Base-by-base conservation (phyloP, 2,113 vertebrate genomes). In the Cochlearius cochlearius region DNA sequence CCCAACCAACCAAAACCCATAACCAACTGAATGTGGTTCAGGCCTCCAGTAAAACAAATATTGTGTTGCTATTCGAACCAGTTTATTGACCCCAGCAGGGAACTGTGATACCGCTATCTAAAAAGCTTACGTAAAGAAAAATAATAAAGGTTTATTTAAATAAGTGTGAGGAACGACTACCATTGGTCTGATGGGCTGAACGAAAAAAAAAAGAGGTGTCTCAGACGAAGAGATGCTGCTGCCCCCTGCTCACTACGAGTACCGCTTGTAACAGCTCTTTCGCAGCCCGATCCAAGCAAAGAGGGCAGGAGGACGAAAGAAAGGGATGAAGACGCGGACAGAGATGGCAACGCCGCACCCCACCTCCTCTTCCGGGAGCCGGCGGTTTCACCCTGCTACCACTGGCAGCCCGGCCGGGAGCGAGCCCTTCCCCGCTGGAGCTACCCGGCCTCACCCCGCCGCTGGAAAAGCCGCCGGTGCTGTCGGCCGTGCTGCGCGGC, bases 311-410 rank as follows among this genome's bases (percentile, higher is more conserved):
- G 4, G 6, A 7, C 3, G 15, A 12, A 26, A 16, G 3, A 18
- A 26, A 18, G 3, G 6, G 6, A 15, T 5, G 5, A 55, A 25
- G 25, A 6, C 11, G 2, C 5, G 0, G 2, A 7, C 9, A 20
- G 14, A 38, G 5, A 17, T 1, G 4, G 36, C 22, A 23, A 43
- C 21, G 19, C 41, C 27, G 21, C 78, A n/a, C 55, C 74, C 6
- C 89, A 94, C 96, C 94, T 82, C 62, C 94, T 72, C 38, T 29
- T 18, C 56, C 64, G 2, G 64, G n/a, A 62, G 10, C 19, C 5
- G 22, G 34, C 13, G 25, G 30, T 66, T n/a, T 72, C 30, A 2
- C 4, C 5, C 15, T 3, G 32, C 66, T 18, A 6, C 19, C 55
- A 3, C 20, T 1, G 23, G 47, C 50, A 7, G 53, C 53, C 11